A percentile compares a stretch with the other conserved stretches of the same genome.
Conservation (phyloP, 92 coral and sea anemone genomes). For the Siderastrea radians region DNA sequence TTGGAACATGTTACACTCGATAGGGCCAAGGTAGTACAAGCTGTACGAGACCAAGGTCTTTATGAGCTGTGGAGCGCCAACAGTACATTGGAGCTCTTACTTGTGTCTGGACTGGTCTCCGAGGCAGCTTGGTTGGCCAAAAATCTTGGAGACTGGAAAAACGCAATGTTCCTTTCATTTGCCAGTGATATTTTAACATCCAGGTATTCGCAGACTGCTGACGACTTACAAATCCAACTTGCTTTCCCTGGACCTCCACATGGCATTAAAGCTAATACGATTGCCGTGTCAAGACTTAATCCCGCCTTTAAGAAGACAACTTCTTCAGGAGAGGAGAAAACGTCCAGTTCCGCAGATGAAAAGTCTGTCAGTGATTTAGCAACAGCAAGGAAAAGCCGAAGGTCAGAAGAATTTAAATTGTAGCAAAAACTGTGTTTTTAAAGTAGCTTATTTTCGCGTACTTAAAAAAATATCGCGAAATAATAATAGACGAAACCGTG, state of each 20-base stretch:
- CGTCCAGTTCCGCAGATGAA: neutral
- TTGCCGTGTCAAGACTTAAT: slow-evolving; percentile 65
- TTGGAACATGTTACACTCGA: slow-evolving; percentile 69
- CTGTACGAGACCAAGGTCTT: slow-evolving; percentile 86
- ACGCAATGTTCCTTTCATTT: slow-evolving; percentile 88
- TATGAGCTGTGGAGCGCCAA: slow-evolving; percentile 94
- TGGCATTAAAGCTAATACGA: slow-evolving; percentile 58
- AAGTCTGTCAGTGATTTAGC: neutral
- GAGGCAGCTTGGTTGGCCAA: slow-evolving; percentile 93
- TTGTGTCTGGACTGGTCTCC: slow-evolving; percentile 87
- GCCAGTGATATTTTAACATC: slow-evolving; percentile 31
- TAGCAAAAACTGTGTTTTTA: too few species aligned
- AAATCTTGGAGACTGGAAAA: slow-evolving; percentile 97
- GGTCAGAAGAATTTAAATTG: neutral
- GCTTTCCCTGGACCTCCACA: slow-evolving; percentile 47
- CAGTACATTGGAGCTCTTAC: slow-evolving; percentile 86
- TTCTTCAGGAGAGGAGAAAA: neutral
- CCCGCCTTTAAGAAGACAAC: slow-evolving; percentile 46
- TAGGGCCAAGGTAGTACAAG: slow-evolving; percentile 76
- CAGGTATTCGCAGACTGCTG: slow-evolving; percentile 23
- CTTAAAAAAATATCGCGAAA: neutral
- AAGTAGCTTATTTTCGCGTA: neutral
- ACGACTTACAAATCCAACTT: neutral
- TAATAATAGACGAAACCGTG: neutral
- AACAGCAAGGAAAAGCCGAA: slow-evolving; percentile 8